Base-by-base conservation (phyloP, 2,113 vertebrate species). In the Ailurus styani region DNA sequence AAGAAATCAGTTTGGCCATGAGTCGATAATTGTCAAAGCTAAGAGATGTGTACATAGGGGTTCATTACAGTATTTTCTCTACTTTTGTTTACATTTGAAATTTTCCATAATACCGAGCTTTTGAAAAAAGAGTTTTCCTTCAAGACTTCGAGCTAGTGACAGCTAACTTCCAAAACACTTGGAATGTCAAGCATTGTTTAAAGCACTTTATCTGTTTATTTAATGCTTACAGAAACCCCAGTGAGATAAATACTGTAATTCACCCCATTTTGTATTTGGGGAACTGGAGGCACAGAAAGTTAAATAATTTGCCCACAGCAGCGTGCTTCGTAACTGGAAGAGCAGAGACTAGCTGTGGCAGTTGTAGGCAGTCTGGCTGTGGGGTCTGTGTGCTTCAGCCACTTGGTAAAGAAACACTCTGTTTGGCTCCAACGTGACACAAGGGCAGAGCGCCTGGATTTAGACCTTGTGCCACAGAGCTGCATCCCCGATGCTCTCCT, bases 391-490 rank as follows among this genome's bases (percentile, higher is more conserved):
- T 20, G 5, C 15, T 57, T 79, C 31, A 42, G 72, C 40, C 73
- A 40, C 34, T 5, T 7, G 37, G 57, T 50, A 40, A 40, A 37
- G 18, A 27, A 85, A 27, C 5, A 3, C 5, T 2, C 78, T 21
- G 20, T 62, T 40, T 18, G 84, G 40, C 87, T 5, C 7, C 4
- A 29, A 21, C n/a, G 2, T 13, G 55, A 54, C 18, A 27, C 12
- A 23, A 27, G 21, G 55, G 45, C 55, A 34, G 42, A 77, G 55
- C 8, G 11, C 52, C 40, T 2, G 18, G 34, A 17, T 23, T 2
- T 23, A 70, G 62, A 37, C 25, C 0, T 0, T 8, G 47, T 0
- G 0, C 27, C 14, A n/a, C 29, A 27, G 45, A 64, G 12, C 15
- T 64, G 21, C 18, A 5, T 25, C 29, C 21, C 7, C 0, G 1